phyloP scores from a whole-genome alignment of 2,888 invertebrate genomes.

The Loripinus fragilis region DNA sequence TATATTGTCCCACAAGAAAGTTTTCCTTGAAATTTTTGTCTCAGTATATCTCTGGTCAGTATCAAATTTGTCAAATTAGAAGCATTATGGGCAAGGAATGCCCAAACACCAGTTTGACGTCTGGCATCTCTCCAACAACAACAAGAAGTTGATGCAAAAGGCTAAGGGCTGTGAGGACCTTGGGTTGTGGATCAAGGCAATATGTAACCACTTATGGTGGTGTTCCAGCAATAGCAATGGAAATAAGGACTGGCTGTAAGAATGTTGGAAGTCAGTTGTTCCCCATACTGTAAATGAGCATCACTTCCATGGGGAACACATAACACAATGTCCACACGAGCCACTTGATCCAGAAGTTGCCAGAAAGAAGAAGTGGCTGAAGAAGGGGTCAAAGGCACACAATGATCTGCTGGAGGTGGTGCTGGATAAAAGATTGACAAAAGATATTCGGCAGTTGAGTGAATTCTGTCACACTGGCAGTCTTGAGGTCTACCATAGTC shows the following conservation, averaged over 20 bases:
- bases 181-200: slow-evolving; percentile 24
- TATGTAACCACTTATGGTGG: slow-evolving; percentile 40
- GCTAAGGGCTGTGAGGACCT: slow-evolving; percentile 32
- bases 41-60: no score
- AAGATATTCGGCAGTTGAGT: no score
- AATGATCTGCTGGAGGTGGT: slow-evolving; percentile 39
- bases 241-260: slow-evolving; percentile 31
- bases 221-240: slow-evolving; percentile 31
- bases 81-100: no score
- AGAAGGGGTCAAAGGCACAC: slow-evolving; percentile 28
- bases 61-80: no score
- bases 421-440: slow-evolving; percentile 35
- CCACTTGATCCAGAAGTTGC: no score
- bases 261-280: slow-evolving; percentile 26
- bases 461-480: no score
- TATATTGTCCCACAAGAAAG: no score
- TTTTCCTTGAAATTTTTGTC: no score
- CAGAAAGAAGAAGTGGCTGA: no score
- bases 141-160: slow-evolving; percentile 28
- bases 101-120: background rate
- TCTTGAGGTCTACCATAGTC: no score
- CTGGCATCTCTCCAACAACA: background rate
- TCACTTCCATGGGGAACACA: slow-evolving; percentile 11
- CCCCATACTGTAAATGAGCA: slow-evolving; percentile 32
- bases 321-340: slow-evolving; percentile 23